Evolutionary conservation across 2,113 vertebrate species (phyloP).

Genomic region (Coryphaenoides rupestris): DNA sequence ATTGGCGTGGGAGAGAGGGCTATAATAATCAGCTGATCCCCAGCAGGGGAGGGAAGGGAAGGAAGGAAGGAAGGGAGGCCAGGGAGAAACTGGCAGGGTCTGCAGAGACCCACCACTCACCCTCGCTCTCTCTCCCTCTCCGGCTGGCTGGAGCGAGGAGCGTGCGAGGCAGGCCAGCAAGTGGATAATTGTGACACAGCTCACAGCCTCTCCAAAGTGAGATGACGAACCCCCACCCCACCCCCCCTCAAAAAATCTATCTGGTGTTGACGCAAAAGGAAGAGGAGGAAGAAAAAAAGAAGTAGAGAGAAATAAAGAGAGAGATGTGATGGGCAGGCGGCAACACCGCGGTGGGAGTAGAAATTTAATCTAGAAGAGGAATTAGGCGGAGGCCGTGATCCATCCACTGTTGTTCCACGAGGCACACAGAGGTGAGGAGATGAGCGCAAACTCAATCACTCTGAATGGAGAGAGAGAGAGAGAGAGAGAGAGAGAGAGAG

Average conservation of each 20-base stretch:
- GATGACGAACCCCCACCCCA: not conserved
- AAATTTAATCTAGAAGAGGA: constrained; percentile 32
- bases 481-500: constrained; percentile 21
- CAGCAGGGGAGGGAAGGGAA: constrained; percentile 39
- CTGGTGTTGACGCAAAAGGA: constrained; percentile 19
- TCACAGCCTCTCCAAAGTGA: constrained; percentile 23
- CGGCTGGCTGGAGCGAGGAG: constrained; percentile 21
- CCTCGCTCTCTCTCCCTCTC: not conserved
- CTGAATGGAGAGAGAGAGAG: not conserved
- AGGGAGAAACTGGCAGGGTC: too few species aligned
- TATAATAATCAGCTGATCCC: too few species aligned
- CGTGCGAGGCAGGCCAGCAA: constrained; percentile 11
- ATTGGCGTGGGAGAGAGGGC: constrained; percentile 58
- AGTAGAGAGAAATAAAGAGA: not conserved
- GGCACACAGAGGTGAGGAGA: constrained; percentile 26
- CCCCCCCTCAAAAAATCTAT: not conserved
- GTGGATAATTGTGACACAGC: constrained; percentile 18
- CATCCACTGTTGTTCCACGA: constrained; percentile 8
- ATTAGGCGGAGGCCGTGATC: constrained; percentile 14
- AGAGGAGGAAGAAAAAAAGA: not conserved
- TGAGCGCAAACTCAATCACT: constrained; percentile 28
- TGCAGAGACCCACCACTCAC: too few species aligned
- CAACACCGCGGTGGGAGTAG: constrained; percentile 14
- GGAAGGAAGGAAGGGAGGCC: not conserved
- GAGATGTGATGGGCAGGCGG: constrained; percentile 32